phyloP scores from a whole-genome alignment of 2,888 invertebrate species.

The Ethmia dodecea region DNA sequence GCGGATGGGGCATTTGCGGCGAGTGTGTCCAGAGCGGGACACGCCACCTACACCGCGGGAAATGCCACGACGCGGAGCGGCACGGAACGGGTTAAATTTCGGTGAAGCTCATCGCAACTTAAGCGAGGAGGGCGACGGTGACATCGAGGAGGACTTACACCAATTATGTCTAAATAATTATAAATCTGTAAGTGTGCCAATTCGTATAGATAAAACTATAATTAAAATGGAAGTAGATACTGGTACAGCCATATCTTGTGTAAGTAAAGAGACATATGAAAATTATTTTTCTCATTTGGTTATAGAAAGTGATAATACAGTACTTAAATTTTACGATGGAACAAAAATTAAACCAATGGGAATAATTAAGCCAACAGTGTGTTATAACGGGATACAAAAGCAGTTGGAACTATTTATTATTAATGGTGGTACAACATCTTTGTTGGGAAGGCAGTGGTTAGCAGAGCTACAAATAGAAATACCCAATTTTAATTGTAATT shows the following conservation, averaged over 20 bases:
- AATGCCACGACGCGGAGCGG: background rate
- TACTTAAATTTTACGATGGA: background rate
- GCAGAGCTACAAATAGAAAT: conserved; percentile 8
- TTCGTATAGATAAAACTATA: background rate
- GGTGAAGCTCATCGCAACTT: background rate
- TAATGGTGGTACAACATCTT: conserved; percentile 5
- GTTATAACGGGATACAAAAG: background rate
- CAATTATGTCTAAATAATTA: background rate
- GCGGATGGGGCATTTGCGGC: conserved; percentile 13
- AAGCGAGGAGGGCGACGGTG: background rate
- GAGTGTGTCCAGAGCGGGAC: conserved; percentile 10
- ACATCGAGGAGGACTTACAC: background rate
- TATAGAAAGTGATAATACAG: background rate
- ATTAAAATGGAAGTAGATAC: too few species aligned
- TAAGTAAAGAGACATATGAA: background rate
- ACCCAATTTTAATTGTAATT: background rate
- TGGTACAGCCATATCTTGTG: too few species aligned
- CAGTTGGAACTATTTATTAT: conserved; percentile 9
- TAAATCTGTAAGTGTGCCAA: background rate
- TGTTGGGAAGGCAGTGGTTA: conserved; percentile 4
- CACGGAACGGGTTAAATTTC: background rate
- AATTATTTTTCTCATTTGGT: background rate
- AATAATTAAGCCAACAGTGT: background rate
- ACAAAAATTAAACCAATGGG: background rate
- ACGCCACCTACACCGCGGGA: too few species aligned